phyloP scores from a whole-genome alignment of 35 echinoderm and acorn worm species.

The Holothuria glaberrima region DNA sequence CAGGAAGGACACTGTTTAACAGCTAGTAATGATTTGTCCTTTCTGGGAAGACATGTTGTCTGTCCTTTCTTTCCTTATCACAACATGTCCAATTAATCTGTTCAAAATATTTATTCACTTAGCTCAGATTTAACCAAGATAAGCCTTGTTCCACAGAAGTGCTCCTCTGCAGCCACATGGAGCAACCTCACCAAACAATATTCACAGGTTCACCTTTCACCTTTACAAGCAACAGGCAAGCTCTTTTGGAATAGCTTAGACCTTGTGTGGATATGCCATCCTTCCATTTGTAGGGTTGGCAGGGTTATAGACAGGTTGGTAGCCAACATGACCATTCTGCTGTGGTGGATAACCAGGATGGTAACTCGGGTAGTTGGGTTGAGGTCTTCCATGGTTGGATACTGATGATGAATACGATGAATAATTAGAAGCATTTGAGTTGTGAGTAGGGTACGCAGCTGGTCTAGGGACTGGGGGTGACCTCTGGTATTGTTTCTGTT shows the following conservation, averaged over 20 bases:
- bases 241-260: neutral
- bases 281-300: neutral
- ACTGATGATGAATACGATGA: slow-evolving; percentile 85
- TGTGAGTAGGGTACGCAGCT: slow-evolving; percentile 77
- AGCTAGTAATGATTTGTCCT: too few relatives aligned
- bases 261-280: neutral
- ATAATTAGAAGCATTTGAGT: slow-evolving; percentile 74
- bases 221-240: too few relatives aligned
- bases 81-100: too few relatives aligned
- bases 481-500: slow-evolving; percentile 80
- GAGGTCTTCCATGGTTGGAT: slow-evolving; percentile 65
- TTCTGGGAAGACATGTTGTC: too few relatives aligned
- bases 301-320: slow-evolving; percentile 19
- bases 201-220: too few relatives aligned
- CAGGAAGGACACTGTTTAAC: too few relatives aligned
- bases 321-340: slow-evolving; percentile 78
- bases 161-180: too few relatives aligned
- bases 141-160: too few relatives aligned
- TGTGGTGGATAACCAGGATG: slow-evolving; percentile 57
- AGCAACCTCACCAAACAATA: too few relatives aligned
- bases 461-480: slow-evolving; percentile 61
- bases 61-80: too few relatives aligned
- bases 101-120: too few relatives aligned
- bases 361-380: slow-evolving; percentile 70
- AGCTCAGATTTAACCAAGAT: too few relatives aligned